phyloP scores from a whole-genome alignment of 2,797 vertebrate species.

The Danionella dracula region DNA sequence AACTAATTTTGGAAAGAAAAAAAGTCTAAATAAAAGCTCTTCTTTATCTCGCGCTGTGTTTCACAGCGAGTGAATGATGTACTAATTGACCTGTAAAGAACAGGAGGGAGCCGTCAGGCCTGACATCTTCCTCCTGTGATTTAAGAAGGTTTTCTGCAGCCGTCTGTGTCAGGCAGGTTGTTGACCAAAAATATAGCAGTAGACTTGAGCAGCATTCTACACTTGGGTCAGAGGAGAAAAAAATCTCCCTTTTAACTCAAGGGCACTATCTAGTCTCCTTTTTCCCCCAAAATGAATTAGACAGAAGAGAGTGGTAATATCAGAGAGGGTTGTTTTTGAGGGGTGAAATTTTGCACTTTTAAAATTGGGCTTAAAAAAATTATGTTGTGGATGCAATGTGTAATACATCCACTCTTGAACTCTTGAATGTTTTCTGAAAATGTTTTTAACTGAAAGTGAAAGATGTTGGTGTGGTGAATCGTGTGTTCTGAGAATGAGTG shows the following conservation, averaged over 20 bases:
- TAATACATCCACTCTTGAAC: too few relatives aligned
- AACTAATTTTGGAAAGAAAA: too few relatives aligned
- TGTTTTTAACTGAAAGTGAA: too few relatives aligned
- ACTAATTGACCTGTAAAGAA: slow-evolving; percentile 30
- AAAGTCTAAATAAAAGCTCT: too few relatives aligned
- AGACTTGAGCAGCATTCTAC: slow-evolving; percentile 5
- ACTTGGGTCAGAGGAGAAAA: slow-evolving; percentile 23
- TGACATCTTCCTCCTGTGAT: slow-evolving; percentile 44
- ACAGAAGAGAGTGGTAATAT: not conserved
- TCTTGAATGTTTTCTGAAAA: too few relatives aligned
- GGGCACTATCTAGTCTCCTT: not conserved
- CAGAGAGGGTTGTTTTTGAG: not conserved
- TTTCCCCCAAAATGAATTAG: not conserved
- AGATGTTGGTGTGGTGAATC: too few relatives aligned
- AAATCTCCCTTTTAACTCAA: slow-evolving; percentile 20
- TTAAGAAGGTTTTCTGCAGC: slow-evolving; percentile 24
- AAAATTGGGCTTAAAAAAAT: too few relatives aligned
- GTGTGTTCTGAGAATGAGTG: too few relatives aligned
- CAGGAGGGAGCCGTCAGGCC: slow-evolving; percentile 42
- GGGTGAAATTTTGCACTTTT: slow-evolving; percentile 1
- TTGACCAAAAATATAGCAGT: slow-evolving; percentile 18
- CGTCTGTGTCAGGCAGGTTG: slow-evolving; percentile 15
- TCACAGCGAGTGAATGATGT: slow-evolving; percentile 40
- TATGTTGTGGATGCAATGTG: too few relatives aligned
- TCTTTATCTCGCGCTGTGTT: too few relatives aligned